Evolutionary conservation across 2,797 vertebrate species (phyloP).

Genomic region (Sebastiscus albofasciatus): DNA sequence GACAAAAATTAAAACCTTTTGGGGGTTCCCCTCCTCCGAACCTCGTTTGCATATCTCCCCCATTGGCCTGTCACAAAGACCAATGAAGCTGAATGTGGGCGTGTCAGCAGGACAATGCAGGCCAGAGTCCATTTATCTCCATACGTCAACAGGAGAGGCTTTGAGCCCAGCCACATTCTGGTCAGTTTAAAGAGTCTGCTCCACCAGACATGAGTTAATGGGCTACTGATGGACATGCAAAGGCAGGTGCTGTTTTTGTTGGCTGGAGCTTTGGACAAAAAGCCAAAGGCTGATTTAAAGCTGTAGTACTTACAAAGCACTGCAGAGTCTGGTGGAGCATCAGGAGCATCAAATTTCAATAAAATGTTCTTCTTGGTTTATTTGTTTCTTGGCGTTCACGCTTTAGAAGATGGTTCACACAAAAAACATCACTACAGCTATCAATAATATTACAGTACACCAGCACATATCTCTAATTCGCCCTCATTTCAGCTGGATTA

Average conservation of each 20-base stretch:
- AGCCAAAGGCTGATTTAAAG: conserved; percentile 46
- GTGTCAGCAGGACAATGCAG: conserved; percentile 73
- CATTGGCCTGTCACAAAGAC: conserved; percentile 67
- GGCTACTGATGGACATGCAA: conserved; percentile 73
- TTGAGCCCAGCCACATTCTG: conserved; percentile 60
- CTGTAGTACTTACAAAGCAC: conserved; percentile 12
- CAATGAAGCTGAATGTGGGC: conserved; percentile 73
- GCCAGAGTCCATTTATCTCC: conserved; percentile 77
- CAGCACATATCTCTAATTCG: neutral
- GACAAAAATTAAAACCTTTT: conserved; percentile 33
- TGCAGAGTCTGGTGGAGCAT: neutral
- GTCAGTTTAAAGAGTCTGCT: conserved; percentile 71
- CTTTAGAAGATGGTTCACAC: neutral
- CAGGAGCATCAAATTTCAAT: neutral
- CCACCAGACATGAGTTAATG: conserved; percentile 72
- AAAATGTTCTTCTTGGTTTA: neutral
- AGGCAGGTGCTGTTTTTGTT: conserved; percentile 76
- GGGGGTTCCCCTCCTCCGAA: conserved; percentile 9
- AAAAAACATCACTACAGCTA: neutral
- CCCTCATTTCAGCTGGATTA: neutral
- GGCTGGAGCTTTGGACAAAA: conserved; percentile 42
- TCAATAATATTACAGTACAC: neutral
- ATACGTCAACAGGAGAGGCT: conserved; percentile 73
- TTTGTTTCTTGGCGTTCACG: neutral
- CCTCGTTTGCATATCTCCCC: conserved; percentile 70